phyloP scores from a whole-genome alignment of 2,113 vertebrate species.

The Dascyllus trimaculatus region DNA sequence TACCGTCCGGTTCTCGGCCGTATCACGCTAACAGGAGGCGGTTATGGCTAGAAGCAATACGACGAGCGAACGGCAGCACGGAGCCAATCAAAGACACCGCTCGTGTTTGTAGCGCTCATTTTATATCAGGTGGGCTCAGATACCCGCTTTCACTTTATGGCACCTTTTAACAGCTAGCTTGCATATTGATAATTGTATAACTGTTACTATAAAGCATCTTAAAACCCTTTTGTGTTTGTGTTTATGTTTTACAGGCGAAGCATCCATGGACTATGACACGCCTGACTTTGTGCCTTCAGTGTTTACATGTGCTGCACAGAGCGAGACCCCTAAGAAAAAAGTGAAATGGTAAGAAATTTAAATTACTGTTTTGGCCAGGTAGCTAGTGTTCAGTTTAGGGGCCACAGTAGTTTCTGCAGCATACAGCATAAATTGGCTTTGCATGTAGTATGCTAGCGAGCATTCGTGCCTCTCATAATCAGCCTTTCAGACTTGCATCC shows the following conservation, averaged over 20 bases:
- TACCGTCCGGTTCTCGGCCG: slow-evolving; percentile 28
- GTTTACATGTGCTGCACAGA: slow-evolving; percentile 17
- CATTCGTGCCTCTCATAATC: too few species aligned
- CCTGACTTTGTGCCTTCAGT: slow-evolving; percentile 71
- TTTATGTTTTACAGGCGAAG: slow-evolving; percentile 49
- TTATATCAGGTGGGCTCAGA: slow-evolving; percentile 55
- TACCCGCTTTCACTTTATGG: neutral
- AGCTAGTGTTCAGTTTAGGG: too few species aligned
- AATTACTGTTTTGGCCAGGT: too few species aligned
- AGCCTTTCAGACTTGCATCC: too few species aligned
- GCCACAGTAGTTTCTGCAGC: too few species aligned
- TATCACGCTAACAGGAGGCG: slow-evolving; percentile 37
- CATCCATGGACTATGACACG: slow-evolving; percentile 27
- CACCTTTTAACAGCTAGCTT: neutral
- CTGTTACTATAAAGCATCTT: neutral
- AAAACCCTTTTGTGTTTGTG: neutral
- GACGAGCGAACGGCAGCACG: slow-evolving; percentile 27
- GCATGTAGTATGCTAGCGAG: too few species aligned
- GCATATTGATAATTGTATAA: neutral
- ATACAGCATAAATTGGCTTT: too few species aligned
- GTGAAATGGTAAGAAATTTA: slow-evolving; percentile 25
- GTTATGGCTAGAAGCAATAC: slow-evolving; percentile 56
- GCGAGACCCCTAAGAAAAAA: neutral
- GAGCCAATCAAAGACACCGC: neutral
- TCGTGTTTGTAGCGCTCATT: slow-evolving; percentile 71